These are phyloP conservation scores for Ptychochromis oligacanthus DNA, from an alignment of 2,113 vertebrate genomes.

Conservation along the genomic window DNA sequence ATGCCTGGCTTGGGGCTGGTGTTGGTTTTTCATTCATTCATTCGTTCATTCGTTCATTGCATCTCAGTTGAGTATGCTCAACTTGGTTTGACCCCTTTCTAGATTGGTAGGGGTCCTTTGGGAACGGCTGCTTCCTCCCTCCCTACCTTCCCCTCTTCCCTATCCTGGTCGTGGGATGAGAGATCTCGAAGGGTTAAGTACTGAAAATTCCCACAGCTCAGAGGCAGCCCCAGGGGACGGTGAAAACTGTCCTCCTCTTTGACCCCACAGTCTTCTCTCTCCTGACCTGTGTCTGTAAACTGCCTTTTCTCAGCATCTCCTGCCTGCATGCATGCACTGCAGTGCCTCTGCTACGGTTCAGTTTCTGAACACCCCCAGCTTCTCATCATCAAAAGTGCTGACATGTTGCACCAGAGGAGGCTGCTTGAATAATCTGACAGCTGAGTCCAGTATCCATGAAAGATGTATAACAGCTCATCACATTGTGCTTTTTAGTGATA, in stretches of 20 bases:
- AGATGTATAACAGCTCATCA: background rate
- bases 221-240: conserved; percentile 70
- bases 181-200: conserved; percentile 99
- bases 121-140: conserved; percentile 98
- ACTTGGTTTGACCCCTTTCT: conserved; percentile 90
- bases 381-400: conserved; percentile 7
- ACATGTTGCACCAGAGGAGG: background rate
- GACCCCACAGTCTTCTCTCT: conserved; percentile 71
- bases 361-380: conserved; percentile 37
- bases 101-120: conserved; percentile 98
- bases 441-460: conserved; percentile 1
- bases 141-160: conserved; percentile 98
- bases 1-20: conserved; percentile 68
- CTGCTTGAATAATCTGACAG: conserved; percentile 18
- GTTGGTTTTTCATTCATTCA: conserved; percentile 52
- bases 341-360: conserved; percentile 62
- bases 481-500: conserved; percentile 4
- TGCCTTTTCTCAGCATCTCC: conserved; percentile 48
- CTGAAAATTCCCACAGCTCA: conserved; percentile 76
- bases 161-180: conserved; percentile 96
- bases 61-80: conserved; percentile 80
- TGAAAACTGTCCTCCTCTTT: conserved; percentile 66
- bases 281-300: conserved; percentile 63
- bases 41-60: conserved; percentile 60
- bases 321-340: conserved; percentile 67